Percentiles rank a stretch among this genome's conserved stretches.
These are phyloP conservation scores for Bacillus rossius DNA, from an alignment of 1,140 invertebrate genomes.

Conservation along the genomic window DNA sequence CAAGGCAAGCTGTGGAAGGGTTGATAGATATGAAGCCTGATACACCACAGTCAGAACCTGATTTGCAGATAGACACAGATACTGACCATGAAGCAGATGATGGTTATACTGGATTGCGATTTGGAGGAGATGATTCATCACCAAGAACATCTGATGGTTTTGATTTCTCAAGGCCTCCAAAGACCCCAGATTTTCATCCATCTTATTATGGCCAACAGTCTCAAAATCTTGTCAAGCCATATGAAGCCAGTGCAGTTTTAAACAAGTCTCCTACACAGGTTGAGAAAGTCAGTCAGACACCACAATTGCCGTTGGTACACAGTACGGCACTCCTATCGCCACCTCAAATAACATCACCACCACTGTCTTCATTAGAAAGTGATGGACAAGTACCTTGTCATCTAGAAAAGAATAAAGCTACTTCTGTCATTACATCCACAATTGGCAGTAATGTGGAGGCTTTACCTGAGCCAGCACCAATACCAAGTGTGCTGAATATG, in stretches of 20 bases:
- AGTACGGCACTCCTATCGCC: too few species aligned
- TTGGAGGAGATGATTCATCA: constrained; percentile 37
- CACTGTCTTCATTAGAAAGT: too few species aligned
- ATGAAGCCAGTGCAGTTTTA: neutral
- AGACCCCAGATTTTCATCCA: constrained; percentile 43
- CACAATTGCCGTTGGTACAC: neutral
- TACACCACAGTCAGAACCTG: constrained; percentile 76
- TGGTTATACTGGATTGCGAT: constrained; percentile 27
- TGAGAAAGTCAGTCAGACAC: neutral
- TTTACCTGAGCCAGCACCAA: too few species aligned
- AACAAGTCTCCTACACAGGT: neutral
- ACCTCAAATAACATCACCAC: too few species aligned
- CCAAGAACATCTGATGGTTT: constrained; percentile 44
- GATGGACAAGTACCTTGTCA: too few species aligned
- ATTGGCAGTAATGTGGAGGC: too few species aligned
- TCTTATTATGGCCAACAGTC: constrained; percentile 20
- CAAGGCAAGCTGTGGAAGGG: constrained; percentile 24
- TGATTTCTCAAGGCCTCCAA: constrained; percentile 44
- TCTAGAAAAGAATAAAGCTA: too few species aligned
- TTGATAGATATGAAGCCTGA: constrained; percentile 68
- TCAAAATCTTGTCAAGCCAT: neutral
- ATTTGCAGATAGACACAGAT: constrained; percentile 81
- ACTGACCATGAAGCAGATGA: constrained; percentile 47
- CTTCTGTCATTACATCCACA: too few species aligned
- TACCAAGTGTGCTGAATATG: too few species aligned